Evolutionary conservation across 2,888 invertebrate species (phyloP), one percentile per base, ranked within the genome.

Genomic region (Rhagophthalmus giganteus): DNA sequence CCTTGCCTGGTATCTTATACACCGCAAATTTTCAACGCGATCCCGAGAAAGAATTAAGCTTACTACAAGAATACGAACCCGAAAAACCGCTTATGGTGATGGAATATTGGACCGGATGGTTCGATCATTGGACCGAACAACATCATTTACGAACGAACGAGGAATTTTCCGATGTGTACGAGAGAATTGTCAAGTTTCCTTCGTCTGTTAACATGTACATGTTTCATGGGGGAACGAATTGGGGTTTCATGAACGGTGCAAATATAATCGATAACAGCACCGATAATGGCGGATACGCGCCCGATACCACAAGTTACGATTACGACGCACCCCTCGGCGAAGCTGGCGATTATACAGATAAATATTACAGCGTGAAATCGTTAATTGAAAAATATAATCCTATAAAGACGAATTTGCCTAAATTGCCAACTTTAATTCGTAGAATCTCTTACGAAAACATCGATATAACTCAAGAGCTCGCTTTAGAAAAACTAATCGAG

Each of bases 161-260:
- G 14, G 55, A 55, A 16, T 72, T 68, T 57, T 54, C 47, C 11
- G 45, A 61, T 12, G 57, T 63, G 11, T 60, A 66, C 2, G 62
- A 69, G 46, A 8, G 15, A 26, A 54, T 48, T 9, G 24, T 61
- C 10, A 35, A 25, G 2, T 69, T 68, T 56, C 72, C 72, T 2
- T 81, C 81, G 5, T 83, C 86, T 40, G 83, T 94, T 27, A 95
- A 92, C 67, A 83, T 94, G 62, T 96, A 94, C 70, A 90, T 95
- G 88, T 94, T 93, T 74, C 87, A 85, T 65, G 95, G 95, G n/a
- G 94, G 94, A 37, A 89, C 90, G 0, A 94, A 90, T 68, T 90
- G 87, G 67, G 90, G 84, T 45, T 91, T 86, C 62, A 84, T 69
- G 40, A 73, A 69, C 50, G 72, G 72, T 25, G 64, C 55, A 11